A percentile compares a stretch with the other conserved stretches of the same genome.
Evolutionary conservation across 2,113 vertebrate species (phyloP).

Genomic region (Pavo muticus): DNA sequence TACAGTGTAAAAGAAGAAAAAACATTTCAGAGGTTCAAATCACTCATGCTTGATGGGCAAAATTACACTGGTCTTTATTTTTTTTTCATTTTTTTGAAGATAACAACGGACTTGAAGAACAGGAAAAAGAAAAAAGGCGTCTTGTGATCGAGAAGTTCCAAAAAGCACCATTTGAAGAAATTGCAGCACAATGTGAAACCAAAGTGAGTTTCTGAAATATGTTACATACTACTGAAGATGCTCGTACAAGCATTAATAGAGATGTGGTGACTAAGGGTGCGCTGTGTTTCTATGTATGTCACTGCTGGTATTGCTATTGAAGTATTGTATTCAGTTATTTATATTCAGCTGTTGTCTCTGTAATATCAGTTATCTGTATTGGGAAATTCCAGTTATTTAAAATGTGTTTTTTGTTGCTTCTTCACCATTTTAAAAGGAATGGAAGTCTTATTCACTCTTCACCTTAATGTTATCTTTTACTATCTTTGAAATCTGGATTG

Average conservation of each 20-base stretch:
- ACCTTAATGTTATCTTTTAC: not conserved
- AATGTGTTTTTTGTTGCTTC: not conserved
- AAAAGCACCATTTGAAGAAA: constrained; percentile 98
- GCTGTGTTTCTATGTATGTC: not conserved
- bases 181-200: constrained; percentile 97
- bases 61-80: not conserved
- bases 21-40: not conserved
- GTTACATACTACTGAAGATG: not conserved
- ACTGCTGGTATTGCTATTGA: not conserved
- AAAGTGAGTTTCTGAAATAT: constrained; percentile 82
- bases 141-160: constrained; percentile 98
- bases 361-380: accelerated
- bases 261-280: not conserved
- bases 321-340: not conserved
- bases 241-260: not conserved
- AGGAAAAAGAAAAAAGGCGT: constrained; percentile 93
- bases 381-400: not conserved
- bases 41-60: not conserved
- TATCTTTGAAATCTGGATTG: not conserved
- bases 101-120: constrained; percentile 93
- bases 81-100: constrained; percentile 74
- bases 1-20: not conserved
- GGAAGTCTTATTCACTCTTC: not conserved
- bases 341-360: not conserved
- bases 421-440: not conserved